phyloP scores from a whole-genome alignment of 1,140 invertebrate species.

The Drosophila virilis region DNA sequence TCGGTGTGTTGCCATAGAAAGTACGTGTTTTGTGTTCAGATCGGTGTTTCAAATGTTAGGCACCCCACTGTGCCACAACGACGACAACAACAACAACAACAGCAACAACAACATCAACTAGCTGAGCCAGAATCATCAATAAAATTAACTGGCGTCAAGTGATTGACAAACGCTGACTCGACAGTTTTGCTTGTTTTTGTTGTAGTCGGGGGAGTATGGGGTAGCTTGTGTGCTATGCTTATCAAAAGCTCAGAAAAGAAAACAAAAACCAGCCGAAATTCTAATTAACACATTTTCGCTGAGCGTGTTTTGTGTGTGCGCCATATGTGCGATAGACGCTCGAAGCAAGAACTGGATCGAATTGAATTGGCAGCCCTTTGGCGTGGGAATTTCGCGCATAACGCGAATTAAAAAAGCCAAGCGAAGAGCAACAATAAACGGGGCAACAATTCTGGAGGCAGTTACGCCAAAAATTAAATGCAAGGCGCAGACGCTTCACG shows the following conservation, averaged over 20 bases:
- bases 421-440: constrained; percentile 21
- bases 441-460: constrained; percentile 64
- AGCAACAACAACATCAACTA: not conserved
- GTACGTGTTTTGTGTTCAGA: not conserved
- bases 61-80: constrained; percentile 43
- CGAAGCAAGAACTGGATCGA: constrained; percentile 19
- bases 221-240: not conserved
- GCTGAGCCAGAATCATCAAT: constrained; percentile 35
- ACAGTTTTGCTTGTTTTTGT: constrained; percentile 22
- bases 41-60: constrained; percentile 28
- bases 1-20: not conserved
- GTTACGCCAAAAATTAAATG: constrained; percentile 79
- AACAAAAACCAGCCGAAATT: constrained; percentile 13
- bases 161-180: constrained; percentile 49
- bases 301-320: constrained; percentile 23
- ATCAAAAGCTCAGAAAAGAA: constrained; percentile 20
- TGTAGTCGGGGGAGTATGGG: not conserved
- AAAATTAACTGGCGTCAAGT: constrained; percentile 33
- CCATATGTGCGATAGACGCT: constrained; percentile 60
- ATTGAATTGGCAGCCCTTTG: constrained; percentile 42
- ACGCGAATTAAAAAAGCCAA: constrained; percentile 24
- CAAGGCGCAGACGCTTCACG: constrained; percentile 46
- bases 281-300: constrained; percentile 77
- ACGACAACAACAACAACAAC: constrained; percentile 18
- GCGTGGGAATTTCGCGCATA: constrained; percentile 60